phyloP scores from a whole-genome alignment of 2,888 invertebrate species.

The Leptopterna dolabrata region DNA sequence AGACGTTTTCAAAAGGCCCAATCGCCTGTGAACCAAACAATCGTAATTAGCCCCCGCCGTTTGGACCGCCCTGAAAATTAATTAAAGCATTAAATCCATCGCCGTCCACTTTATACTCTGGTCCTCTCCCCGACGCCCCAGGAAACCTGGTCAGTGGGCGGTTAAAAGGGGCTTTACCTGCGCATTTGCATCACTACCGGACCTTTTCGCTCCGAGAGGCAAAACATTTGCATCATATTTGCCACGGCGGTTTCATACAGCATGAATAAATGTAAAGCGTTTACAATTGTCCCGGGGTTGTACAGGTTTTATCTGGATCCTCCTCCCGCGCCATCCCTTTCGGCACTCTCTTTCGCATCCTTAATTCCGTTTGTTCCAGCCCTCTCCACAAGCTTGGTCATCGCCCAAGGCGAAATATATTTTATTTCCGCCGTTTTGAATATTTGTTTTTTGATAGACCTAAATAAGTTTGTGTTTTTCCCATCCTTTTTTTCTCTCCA shows the following conservation, averaged over 20 bases:
- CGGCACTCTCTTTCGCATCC: not conserved
- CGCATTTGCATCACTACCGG: slow-evolving; percentile 29
- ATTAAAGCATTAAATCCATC: slow-evolving; percentile 11
- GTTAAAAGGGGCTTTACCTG: slow-evolving; percentile 33
- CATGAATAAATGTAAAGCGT: slow-evolving; percentile 44
- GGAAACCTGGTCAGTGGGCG: slow-evolving; percentile 3
- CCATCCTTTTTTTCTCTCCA: not conserved
- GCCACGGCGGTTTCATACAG: slow-evolving; percentile 23
- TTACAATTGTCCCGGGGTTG: slow-evolving; percentile 39
- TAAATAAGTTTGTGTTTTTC: not conserved
- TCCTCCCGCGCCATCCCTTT: not conserved
- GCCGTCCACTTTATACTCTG: not conserved
- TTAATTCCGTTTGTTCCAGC: not conserved
- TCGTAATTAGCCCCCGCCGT: not conserved
- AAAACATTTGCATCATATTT: slow-evolving; percentile 48
- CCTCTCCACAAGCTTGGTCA: not conserved
- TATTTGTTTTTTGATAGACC: not conserved
- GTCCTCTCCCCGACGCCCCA: not conserved
- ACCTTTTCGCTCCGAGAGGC: slow-evolving; percentile 19
- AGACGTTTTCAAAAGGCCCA: slow-evolving; percentile 8
- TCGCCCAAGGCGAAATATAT: not conserved
- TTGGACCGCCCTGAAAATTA: not conserved
- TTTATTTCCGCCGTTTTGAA: not conserved
- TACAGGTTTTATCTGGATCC: slow-evolving; percentile 39
- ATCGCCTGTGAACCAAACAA: not conserved